phyloP scores from a whole-genome alignment of 2,797 vertebrate genomes.

The Botia almorhae region DNA sequence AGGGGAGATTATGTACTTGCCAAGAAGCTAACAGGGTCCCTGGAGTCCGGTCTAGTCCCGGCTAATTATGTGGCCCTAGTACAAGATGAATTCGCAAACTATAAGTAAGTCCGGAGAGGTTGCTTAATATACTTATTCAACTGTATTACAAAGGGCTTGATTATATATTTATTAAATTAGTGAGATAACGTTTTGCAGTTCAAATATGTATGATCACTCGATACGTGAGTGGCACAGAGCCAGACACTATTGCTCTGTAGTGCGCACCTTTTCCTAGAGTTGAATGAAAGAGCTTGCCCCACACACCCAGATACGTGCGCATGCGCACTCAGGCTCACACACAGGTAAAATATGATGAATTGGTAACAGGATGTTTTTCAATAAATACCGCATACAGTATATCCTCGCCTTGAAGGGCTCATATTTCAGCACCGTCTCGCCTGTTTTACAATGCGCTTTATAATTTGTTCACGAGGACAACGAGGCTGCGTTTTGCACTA shows the following conservation, averaged over 20 bases:
- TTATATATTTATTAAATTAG: background rate
- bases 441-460: background rate
- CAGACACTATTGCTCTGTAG: background rate
- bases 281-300: background rate
- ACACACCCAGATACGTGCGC: background rate
- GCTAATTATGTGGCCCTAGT: conserved; percentile 83
- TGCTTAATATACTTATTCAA: background rate
- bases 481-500: background rate
- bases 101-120: conserved; percentile 81
- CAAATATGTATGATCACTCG: background rate
- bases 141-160: background rate
- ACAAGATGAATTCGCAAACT: conserved; percentile 81
- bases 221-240: background rate
- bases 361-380: background rate
- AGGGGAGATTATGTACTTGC: conserved; percentile 86
- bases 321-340: no score
- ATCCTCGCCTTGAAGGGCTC: background rate
- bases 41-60: conserved; percentile 84
- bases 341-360: background rate
- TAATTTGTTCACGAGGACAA: background rate
- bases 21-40: conserved; percentile 82
- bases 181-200: background rate
- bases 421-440: background rate
- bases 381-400: background rate
- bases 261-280: background rate